Percentiles rank a stretch among this genome's conserved stretches.
Conservation (phyloP, 2,888 invertebrate species). For the Acheta domesticus region DNA sequence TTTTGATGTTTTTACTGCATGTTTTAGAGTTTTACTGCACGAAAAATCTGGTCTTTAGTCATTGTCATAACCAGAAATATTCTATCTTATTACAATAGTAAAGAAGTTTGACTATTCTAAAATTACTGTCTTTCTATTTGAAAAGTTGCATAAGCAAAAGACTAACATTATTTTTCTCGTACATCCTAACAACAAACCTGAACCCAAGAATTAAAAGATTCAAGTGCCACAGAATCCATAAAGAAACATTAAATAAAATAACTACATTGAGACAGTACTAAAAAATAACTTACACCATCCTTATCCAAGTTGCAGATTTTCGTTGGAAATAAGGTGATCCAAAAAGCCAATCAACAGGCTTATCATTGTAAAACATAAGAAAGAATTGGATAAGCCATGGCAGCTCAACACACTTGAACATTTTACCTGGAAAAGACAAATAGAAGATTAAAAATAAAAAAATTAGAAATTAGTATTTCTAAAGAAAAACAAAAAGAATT, state of each 20-base stretch:
- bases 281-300: slow-evolving; percentile 57
- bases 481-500: neutral
- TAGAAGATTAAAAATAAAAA: neutral
- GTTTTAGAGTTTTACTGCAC: no score
- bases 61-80: no score
- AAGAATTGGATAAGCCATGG: slow-evolving; percentile 87
- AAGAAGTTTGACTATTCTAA: no score
- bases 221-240: no score
- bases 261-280: no score
- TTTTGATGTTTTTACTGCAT: no score
- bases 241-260: no score
- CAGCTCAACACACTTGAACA: slow-evolving; percentile 85
- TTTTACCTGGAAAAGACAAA: slow-evolving; percentile 59
- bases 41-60: no score
- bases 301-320: slow-evolving; percentile 84
- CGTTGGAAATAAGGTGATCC: slow-evolving; percentile 81
- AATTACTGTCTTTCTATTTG: no score
- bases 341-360: slow-evolving; percentile 97
- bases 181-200: neutral
- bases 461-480: slow-evolving; percentile 25
- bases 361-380: slow-evolving; percentile 91
- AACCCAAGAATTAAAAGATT: neutral
- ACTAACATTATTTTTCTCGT: no score
- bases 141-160: no score
- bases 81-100: no score